Percentiles rank a stretch among this genome's conserved stretches.
These are phyloP conservation scores for Ammodytes marinus DNA, from an alignment of 2,113 vertebrate species.

Conservation along the genomic window DNA sequence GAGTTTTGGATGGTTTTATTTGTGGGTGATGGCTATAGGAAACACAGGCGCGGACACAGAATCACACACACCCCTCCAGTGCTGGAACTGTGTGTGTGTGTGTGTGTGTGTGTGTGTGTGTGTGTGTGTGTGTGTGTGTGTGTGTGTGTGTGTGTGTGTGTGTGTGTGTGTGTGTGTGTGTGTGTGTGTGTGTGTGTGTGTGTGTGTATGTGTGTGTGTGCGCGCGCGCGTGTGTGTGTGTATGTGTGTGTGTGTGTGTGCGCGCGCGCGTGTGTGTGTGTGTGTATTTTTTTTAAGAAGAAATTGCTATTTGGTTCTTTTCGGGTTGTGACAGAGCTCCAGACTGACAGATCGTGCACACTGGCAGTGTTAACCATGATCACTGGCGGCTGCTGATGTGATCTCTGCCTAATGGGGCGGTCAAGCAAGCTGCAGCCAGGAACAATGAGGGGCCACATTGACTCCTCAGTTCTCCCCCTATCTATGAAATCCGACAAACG, in stretches of 20 bases:
- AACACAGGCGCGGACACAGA: slow-evolving; percentile 2
- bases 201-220: not conserved
- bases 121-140: slow-evolving; percentile 2
- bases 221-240: no score
- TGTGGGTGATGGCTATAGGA: slow-evolving; percentile 22
- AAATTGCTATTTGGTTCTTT: slow-evolving; percentile 35
- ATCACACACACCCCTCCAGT: slow-evolving; percentile 5
- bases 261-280: no score
- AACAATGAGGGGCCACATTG: slow-evolving; percentile 92
- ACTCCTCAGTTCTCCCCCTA: slow-evolving; percentile 86
- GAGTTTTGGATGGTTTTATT: slow-evolving; percentile 22
- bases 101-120: not conserved
- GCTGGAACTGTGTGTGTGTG: slow-evolving; percentile 9
- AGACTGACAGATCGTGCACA: slow-evolving; percentile 84
- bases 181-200: slow-evolving; percentile 11
- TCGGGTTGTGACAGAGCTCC: slow-evolving; percentile 70
- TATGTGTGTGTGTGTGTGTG: slow-evolving; percentile 1
- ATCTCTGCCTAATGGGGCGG: slow-evolving; percentile 98
- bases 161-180: not conserved
- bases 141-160: slow-evolving; percentile 7
- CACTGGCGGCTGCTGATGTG: slow-evolving; percentile 92
- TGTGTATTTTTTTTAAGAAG: slow-evolving; percentile 24
- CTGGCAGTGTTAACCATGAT: slow-evolving; percentile 89
- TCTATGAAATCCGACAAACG: slow-evolving; percentile 92
- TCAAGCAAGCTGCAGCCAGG: slow-evolving; percentile 95